Conservation (phyloP, 2,797 vertebrate genomes). For the Eulemur coronatus region DNA sequence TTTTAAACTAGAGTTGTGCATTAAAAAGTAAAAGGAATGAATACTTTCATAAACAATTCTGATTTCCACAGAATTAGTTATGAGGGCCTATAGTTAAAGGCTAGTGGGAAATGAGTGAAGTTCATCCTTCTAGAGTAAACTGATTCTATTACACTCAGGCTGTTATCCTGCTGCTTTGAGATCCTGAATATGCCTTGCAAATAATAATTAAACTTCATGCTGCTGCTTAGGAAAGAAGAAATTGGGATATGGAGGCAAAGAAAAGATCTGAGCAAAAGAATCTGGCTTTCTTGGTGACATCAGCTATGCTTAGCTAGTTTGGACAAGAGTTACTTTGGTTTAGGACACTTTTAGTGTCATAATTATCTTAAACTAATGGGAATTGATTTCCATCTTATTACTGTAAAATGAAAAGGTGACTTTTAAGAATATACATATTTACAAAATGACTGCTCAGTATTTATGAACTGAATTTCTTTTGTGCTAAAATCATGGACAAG, state of each 20-base stretch:
- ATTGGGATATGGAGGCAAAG: neutral
- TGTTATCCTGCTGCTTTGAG: neutral
- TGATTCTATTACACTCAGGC: neutral
- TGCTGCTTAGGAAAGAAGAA: slow-evolving; percentile 29
- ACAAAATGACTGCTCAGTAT: neutral
- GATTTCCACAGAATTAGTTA: neutral
- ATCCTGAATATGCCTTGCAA: neutral
- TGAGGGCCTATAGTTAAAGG: neutral
- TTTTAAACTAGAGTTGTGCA: neutral
- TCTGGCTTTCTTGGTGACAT: neutral
- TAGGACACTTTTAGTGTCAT: neutral
- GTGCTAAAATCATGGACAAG: neutral
- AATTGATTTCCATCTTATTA: neutral
- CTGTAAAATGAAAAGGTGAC: neutral
- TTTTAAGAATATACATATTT: slow-evolving; percentile 1
- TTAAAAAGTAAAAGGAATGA: neutral
- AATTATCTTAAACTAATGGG: neutral
- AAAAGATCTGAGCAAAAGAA: neutral
- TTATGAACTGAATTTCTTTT: slow-evolving; percentile 1
- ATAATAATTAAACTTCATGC: neutral
- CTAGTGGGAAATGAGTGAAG: neutral
- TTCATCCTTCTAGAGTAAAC: neutral
- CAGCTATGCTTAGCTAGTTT: neutral
- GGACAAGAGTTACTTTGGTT: neutral
- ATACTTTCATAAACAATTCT: neutral